Evolutionary conservation across 2,888 invertebrate genomes (phyloP).

Genomic region (Syritta pipiens): DNA sequence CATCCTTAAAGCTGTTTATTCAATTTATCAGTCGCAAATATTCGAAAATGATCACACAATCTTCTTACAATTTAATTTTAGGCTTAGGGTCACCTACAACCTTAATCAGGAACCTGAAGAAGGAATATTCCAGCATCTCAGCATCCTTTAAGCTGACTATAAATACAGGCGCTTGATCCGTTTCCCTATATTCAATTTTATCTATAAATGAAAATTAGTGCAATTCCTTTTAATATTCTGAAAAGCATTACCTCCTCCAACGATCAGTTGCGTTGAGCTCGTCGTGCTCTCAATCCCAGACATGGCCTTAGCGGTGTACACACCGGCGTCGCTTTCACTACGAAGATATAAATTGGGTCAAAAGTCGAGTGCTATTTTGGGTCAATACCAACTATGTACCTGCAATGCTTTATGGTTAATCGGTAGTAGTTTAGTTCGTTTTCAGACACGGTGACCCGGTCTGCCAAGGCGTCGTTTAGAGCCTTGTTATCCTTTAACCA

Average conservation of each 20-base stretch:
- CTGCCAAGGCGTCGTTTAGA: slow-evolving; percentile 86
- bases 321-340: slow-evolving; percentile 88
- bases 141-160: slow-evolving; percentile 92
- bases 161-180: slow-evolving; percentile 90
- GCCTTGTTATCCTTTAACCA: slow-evolving; percentile 95
- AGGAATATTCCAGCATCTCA: slow-evolving; percentile 91
- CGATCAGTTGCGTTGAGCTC: slow-evolving; percentile 92
- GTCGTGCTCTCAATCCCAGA: slow-evolving; percentile 89
- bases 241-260: slow-evolving; percentile 85
- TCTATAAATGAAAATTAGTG: too few relatives aligned
- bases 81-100: slow-evolving; percentile 94
- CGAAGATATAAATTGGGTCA: not conserved
- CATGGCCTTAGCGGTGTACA: slow-evolving; percentile 93
- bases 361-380: not conserved
- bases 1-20: slow-evolving; percentile 91
- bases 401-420: slow-evolving; percentile 87
- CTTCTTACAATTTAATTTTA: slow-evolving; percentile 91
- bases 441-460: slow-evolving; percentile 84
- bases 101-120: slow-evolving; percentile 92
- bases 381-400: slow-evolving; percentile 69
- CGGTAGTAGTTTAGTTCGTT: slow-evolving; percentile 84
- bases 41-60: not conserved
- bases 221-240: not conserved
- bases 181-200: slow-evolving; percentile 85
- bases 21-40: not conserved